Percentiles rank a stretch among this genome's conserved stretches.
These are phyloP conservation scores for Cassiopea andromeda DNA, from an alignment of 30 jellyfish, hydroid and myxozoan species.

Conservation along the genomic window DNA sequence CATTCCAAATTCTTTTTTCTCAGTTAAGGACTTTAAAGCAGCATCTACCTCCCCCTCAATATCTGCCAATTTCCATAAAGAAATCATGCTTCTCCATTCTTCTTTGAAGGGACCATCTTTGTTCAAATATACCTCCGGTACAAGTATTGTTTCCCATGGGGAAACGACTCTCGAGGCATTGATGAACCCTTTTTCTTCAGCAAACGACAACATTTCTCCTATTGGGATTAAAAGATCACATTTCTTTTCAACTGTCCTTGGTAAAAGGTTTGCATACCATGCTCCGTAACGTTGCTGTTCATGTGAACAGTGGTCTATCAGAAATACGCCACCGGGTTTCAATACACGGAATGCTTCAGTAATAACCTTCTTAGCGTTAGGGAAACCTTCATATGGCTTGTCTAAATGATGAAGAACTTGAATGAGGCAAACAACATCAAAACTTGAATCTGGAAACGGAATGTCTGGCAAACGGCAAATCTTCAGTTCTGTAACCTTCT, in stretches of 20 bases:
- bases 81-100: conserved; percentile 70
- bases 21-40: conserved; percentile 65
- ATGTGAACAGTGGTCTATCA: conserved; percentile 60
- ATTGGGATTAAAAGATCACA: conserved; percentile 44
- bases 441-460: conserved; percentile 73
- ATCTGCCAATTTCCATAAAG: conserved; percentile 72
- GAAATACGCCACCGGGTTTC: conserved; percentile 87
- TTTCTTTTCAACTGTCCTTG: conserved; percentile 55
- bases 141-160: conserved; percentile 49
- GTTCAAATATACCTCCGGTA: conserved; percentile 32
- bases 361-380: conserved; percentile 36
- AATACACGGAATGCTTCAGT: conserved; percentile 83
- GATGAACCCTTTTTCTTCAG: conserved; percentile 36
- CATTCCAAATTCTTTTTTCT: conserved; percentile 74
- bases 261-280: conserved; percentile 63
- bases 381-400: conserved; percentile 58
- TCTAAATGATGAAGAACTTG: conserved; percentile 90
- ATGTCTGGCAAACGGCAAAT: conserved; percentile 65
- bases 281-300: conserved; percentile 70
- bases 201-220: conserved; percentile 29
- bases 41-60: conserved; percentile 68
- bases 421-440: conserved; percentile 81
- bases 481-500: conserved; percentile 35
- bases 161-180: conserved; percentile 23
- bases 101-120: conserved; percentile 75